Evolutionary conservation across 2,797 vertebrate genomes (phyloP), one percentile per base, ranked within the genome.

Genomic region (Cyprinella venusta): DNA sequence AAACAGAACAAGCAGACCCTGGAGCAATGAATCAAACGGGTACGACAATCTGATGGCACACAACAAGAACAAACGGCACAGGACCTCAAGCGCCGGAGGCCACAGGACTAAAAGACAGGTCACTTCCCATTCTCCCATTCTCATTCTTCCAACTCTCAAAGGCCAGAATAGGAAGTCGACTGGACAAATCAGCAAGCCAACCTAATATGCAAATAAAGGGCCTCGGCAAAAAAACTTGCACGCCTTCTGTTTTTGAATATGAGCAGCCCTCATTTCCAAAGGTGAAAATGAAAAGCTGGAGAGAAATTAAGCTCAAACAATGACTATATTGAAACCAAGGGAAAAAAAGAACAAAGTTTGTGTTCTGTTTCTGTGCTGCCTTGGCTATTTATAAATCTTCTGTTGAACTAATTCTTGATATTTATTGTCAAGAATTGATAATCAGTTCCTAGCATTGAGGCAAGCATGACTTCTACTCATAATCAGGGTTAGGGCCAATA

Each of bases 171-270:
- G 65, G 48, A 45, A 26, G 50, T 33, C n/a, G 8, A 40, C 54
- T 26, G 81, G 24, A 63, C 19, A 64, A 30, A 78, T 72, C 38
- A 65, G 15, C 13, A 72, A 77, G 61, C 54, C 16, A 72, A 18
- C 50, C 80, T 54, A 77, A 67, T 54, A 87, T 68, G 84, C 84
- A 87, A 87, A 87, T 87, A 48, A 80, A 36, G 24, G 67, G 77
- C 36, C 36, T 36, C 5, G 4, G 33, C 33, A 36, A 36, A 36
- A 5, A 83, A 80, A 85, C 70, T 72, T 26, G 33, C 75, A 59
- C 30, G 15, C 54, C 76, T 63, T 67, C 64, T 71, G 19, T 18
- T 50, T 87, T 87, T 85, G 81, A 84, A 87, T 85, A 85, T 21
- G 65, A 64, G 77, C 71, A 63, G 19, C 67, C 21, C 13, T 42